Conservation (phyloP, 2,888 invertebrate genomes). For the Antheraea assamensis region DNA sequence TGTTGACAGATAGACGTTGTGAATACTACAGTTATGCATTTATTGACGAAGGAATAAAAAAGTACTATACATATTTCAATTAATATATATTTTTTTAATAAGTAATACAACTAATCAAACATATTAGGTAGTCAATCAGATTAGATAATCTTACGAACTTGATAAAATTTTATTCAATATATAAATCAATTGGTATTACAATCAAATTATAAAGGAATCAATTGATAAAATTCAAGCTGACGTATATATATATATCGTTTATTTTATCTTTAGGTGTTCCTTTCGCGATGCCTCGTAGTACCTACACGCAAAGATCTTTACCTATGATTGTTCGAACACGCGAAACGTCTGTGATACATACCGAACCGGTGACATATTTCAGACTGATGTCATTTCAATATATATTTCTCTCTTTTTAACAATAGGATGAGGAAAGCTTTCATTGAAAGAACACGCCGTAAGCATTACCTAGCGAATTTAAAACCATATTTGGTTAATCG, state of each 20-base stretch:
- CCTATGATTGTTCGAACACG: not conserved
- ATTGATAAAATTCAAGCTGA: not conserved
- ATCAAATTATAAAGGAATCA: constrained; percentile 3
- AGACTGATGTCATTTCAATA: not conserved
- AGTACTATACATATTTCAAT: too few species aligned
- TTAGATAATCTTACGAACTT: not conserved
- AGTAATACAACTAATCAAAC: not conserved
- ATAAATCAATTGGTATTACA: not conserved
- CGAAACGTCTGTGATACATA: not conserved
- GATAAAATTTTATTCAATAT: not conserved
- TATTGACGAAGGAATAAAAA: too few species aligned
- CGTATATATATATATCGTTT: not conserved
- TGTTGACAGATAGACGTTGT: too few species aligned
- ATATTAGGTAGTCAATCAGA: not conserved
- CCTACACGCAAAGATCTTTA: not conserved
- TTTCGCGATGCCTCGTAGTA: not conserved
- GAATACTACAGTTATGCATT: too few species aligned
- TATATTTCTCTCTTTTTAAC: not conserved
- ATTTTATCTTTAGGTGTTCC: not conserved
- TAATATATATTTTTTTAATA: not conserved
- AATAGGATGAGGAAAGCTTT: too few species aligned
- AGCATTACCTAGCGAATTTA: too few species aligned
- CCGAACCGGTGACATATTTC: not conserved
- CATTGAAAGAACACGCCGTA: too few species aligned
- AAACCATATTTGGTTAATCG: too few species aligned